Conservation (phyloP, 1,140 invertebrate species). For the Bombus waltoni region DNA sequence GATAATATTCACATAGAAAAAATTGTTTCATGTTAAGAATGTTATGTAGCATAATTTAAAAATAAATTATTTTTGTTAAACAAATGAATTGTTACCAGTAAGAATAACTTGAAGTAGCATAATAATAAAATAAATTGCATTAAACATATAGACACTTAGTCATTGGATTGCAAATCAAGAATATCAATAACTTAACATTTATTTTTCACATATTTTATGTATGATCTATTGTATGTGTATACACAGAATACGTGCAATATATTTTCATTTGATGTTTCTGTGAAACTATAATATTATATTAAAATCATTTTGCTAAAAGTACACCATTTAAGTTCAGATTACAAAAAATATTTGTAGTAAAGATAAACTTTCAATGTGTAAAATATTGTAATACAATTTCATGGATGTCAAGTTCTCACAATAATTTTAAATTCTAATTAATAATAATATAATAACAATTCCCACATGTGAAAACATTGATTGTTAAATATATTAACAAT, state of each 20-base stretch:
- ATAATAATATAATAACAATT: too few species aligned
- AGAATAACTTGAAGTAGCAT: not conserved
- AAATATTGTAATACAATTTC: not conserved
- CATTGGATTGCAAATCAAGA: not conserved
- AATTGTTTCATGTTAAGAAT: not conserved
- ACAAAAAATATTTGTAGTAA: not conserved
- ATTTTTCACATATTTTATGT: not conserved
- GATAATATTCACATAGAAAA: too few species aligned
- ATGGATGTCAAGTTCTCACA: not conserved
- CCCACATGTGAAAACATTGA: not conserved
- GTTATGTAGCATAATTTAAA: not conserved
- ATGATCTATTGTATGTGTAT: not conserved
- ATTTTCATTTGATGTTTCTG: slow-evolving; percentile 17
- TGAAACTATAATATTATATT: not conserved
- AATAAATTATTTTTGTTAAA: not conserved
- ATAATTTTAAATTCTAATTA: not conserved
- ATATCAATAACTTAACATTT: not conserved
- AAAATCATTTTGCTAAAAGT: not conserved
- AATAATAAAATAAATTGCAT: not conserved
- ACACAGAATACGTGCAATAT: not conserved
- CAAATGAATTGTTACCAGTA: not conserved
- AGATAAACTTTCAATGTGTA: not conserved
- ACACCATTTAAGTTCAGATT: not conserved
- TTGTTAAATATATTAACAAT: not conserved
- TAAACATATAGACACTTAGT: too few species aligned